A percentile compares a stretch with the other conserved stretches of the same genome.
Evolutionary conservation across 2,797 vertebrate genomes (phyloP).

Genomic region (Muscicapa striata): DNA sequence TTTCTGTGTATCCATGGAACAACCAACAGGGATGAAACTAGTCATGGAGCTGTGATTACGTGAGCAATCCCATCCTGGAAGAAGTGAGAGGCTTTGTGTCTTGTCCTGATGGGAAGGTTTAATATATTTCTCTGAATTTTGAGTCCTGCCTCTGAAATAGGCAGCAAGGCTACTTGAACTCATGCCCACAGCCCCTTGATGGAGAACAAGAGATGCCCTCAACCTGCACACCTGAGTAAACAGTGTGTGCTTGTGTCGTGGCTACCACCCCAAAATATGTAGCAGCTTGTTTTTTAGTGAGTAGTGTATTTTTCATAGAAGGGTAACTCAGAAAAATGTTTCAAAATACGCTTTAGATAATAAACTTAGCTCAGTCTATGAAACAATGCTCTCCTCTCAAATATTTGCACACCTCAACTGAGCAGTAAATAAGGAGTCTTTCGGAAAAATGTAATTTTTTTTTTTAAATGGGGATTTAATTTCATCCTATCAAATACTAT

Average conservation of each 20-base stretch:
- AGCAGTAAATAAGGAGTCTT: not conserved
- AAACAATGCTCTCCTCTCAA: not conserved
- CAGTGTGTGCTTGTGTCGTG: rapidly evolving
- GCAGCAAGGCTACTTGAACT: not conserved
- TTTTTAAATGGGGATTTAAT: not conserved
- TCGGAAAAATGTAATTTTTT: not conserved
- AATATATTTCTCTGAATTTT: not conserved
- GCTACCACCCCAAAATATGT: rapidly evolving
- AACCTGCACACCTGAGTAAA: not conserved
- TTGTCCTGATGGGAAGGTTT: not conserved
- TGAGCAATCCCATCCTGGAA: not conserved
- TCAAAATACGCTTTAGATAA: rapidly evolving
- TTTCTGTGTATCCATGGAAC: not conserved
- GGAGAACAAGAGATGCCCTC: not conserved
- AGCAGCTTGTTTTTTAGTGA: not conserved
- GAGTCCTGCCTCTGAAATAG: not conserved
- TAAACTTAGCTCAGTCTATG: not conserved
- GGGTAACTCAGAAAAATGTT: not conserved
- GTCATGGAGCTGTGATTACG: not conserved
- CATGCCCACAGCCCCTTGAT: not conserved
- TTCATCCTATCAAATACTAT: not conserved
- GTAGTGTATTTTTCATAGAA: not conserved
- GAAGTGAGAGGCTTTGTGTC: not conserved
- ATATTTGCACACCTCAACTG: not conserved
- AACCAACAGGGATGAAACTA: not conserved